A percentile compares a stretch with the other conserved stretches of the same genome.
Conservation (phyloP, 1,140 invertebrate genomes). For the Drosophila arizonae region DNA sequence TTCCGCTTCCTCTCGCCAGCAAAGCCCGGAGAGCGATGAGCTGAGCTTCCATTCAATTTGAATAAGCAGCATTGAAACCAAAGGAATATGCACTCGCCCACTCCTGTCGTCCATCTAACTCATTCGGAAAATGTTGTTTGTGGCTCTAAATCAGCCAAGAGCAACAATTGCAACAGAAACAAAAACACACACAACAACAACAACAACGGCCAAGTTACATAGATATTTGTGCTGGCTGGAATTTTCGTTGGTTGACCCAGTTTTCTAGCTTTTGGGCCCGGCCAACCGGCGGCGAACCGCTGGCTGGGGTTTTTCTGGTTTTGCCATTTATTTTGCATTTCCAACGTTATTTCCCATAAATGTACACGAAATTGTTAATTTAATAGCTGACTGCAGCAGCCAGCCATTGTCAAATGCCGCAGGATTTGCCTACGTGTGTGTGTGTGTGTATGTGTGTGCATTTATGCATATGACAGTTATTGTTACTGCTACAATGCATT, state of each 20-base stretch:
- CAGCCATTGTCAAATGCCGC: background rate
- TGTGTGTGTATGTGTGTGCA: background rate
- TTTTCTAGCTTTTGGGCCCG: background rate
- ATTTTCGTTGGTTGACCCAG: slow-evolving; percentile 24
- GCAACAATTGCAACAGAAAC: background rate
- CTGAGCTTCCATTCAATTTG: too few species aligned
- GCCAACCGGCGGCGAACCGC: background rate
- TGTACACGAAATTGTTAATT: slow-evolving; percentile 30
- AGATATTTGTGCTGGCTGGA: background rate
- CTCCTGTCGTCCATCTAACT: background rate
- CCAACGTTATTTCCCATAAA: slow-evolving; percentile 31
- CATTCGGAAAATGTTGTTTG: slow-evolving; percentile 18
- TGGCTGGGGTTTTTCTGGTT: slow-evolving; percentile 18
- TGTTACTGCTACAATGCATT: slow-evolving; percentile 5
- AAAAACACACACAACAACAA: too few species aligned
- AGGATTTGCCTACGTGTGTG: background rate
- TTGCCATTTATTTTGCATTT: slow-evolving; percentile 27
- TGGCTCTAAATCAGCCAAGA: background rate
- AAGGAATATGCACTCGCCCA: too few species aligned
- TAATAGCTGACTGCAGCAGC: slow-evolving; percentile 10
- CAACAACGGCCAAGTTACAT: background rate
- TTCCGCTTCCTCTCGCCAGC: too few species aligned
- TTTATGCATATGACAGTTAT: background rate
- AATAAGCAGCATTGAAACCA: too few species aligned
- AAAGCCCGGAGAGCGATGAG: too few species aligned